Conservation (phyloP, 2,797 vertebrate species). For the Smutsia temminckii region DNA sequence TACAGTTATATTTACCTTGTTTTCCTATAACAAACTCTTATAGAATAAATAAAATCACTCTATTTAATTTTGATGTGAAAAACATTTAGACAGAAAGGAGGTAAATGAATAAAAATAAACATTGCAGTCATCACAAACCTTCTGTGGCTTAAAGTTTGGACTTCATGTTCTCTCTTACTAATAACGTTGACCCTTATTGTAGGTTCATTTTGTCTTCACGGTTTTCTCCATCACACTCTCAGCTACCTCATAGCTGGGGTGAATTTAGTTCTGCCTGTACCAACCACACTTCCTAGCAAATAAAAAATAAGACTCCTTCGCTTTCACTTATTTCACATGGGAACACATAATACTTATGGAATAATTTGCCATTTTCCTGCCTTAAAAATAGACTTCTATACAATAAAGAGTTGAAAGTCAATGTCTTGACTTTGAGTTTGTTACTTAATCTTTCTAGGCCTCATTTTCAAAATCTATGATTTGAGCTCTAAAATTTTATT, state of each 20-base stretch:
- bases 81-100: not conserved
- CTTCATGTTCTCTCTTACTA: not conserved
- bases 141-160: not conserved
- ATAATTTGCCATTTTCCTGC: not conserved
- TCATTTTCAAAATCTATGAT: not conserved
- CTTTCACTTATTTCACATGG: not conserved
- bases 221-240: not conserved
- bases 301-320: not conserved
- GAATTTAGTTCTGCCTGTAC: not conserved
- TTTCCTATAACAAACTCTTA: not conserved
- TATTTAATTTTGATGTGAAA: not conserved
- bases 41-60: not conserved
- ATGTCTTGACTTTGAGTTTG: not conserved
- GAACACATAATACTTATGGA: not conserved
- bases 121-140: accelerated
- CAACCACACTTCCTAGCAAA: not conserved
- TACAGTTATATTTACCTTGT: not conserved
- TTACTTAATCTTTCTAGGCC: not conserved
- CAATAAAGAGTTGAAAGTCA: not conserved
- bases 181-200: not conserved
- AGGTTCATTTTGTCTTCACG: not conserved
- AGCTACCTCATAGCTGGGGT: not conserved
- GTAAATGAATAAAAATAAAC: not conserved
- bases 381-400: not conserved
- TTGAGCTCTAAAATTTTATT: not conserved